Evolutionary conservation across 2,888 invertebrate genomes (phyloP).

Genomic region (Exephanes ischioxanthus): DNA sequence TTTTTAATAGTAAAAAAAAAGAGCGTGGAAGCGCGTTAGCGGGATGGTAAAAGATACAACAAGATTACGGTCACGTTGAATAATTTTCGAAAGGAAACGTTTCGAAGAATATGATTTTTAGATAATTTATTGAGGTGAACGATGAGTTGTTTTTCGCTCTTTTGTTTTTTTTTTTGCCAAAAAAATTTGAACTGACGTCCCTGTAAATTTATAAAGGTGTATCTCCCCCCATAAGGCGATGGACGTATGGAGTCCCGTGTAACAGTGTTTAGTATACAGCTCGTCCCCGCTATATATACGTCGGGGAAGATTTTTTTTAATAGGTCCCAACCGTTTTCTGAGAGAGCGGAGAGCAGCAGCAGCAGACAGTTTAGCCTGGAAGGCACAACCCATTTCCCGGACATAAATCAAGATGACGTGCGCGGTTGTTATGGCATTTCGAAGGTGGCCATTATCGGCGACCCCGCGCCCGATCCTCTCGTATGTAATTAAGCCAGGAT

Average conservation of each 20-base stretch:
- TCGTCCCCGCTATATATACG: slow-evolving; percentile 8
- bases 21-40: neutral
- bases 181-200: slow-evolving; percentile 51
- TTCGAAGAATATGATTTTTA: slow-evolving; percentile 29
- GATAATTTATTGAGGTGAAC: slow-evolving; percentile 45
- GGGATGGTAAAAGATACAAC: slow-evolving; percentile 10
- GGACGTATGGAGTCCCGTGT: slow-evolving; percentile 28
- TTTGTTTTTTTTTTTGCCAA: neutral
- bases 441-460: slow-evolving; percentile 82
- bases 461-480: slow-evolving; percentile 68
- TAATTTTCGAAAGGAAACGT: slow-evolving; percentile 27
- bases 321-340: slow-evolving; percentile 76
- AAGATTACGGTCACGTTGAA: slow-evolving; percentile 39
- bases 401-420: slow-evolving; percentile 83
- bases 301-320: slow-evolving; percentile 69
- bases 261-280: slow-evolving; percentile 30
- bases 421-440: slow-evolving; percentile 79
- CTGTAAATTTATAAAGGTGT: slow-evolving; percentile 58
- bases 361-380: slow-evolving; percentile 80
- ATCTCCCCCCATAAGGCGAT: slow-evolving; percentile 26
- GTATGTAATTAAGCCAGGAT: slow-evolving; percentile 81
- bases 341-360: slow-evolving; percentile 52
- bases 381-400: slow-evolving; percentile 83
- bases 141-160: neutral
- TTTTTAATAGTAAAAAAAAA: slow-evolving; percentile 29